phyloP scores from a whole-genome alignment of 1,140 invertebrate species.

The Leptinotarsa undecemlineata region DNA sequence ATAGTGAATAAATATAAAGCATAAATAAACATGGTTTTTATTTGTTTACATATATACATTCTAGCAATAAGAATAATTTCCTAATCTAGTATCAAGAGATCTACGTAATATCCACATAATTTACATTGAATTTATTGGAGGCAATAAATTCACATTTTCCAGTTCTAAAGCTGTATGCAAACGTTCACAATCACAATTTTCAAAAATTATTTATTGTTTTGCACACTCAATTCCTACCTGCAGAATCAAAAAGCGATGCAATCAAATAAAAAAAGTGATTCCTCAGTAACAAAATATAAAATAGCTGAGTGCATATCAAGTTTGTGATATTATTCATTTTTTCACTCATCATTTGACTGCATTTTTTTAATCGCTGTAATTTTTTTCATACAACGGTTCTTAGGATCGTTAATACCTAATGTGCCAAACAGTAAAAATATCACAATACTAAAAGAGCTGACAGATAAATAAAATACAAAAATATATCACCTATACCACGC shows the following conservation, averaged over 20 bases:
- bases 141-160: slow-evolving; percentile 40
- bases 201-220: slow-evolving; percentile 27
- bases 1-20: slow-evolving; percentile 44
- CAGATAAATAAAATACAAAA: slow-evolving; percentile 20
- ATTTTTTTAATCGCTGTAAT: neutral
- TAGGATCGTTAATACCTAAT: neutral
- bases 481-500: neutral
- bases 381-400: neutral
- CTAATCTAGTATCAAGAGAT: slow-evolving; percentile 43
- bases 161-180: slow-evolving; percentile 34
- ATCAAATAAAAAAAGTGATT: neutral
- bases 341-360: neutral
- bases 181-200: slow-evolving; percentile 21
- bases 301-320: too few species aligned
- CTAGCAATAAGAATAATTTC: slow-evolving; percentile 37
- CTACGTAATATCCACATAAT: slow-evolving; percentile 56
- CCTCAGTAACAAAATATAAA: too few species aligned
- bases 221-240: slow-evolving; percentile 23
- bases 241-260: neutral
- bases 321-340: neutral
- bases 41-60: slow-evolving; percentile 46
- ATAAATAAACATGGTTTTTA: slow-evolving; percentile 39
- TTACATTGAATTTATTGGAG: slow-evolving; percentile 55
- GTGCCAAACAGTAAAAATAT: slow-evolving; percentile 19
- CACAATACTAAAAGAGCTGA: slow-evolving; percentile 16